These are phyloP conservation scores for Gasterosteus aculeatus DNA, from an alignment of 2,113 vertebrate species.

Conservation along the genomic window DNA sequence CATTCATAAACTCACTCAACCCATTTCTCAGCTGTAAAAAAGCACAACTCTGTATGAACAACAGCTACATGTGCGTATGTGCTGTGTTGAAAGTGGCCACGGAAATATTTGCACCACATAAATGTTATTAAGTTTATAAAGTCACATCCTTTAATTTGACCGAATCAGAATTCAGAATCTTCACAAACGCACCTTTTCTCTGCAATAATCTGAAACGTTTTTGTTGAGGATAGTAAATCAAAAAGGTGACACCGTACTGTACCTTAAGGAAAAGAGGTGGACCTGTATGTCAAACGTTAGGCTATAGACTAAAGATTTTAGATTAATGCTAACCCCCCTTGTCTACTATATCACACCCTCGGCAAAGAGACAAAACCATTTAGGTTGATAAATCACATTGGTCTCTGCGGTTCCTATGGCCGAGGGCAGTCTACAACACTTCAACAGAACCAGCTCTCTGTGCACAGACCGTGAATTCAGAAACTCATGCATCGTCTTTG, in stretches of 20 bases:
- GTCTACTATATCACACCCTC: conserved; percentile 11
- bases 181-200: background rate
- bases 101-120: background rate
- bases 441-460: conserved; percentile 1
- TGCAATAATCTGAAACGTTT: background rate
- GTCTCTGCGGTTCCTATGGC: conserved; percentile 20
- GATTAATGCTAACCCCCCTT: conserved; percentile 5
- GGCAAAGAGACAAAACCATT: conserved; percentile 7
- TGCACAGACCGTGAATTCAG: background rate
- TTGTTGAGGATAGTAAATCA: background rate
- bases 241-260: background rate
- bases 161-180: background rate
- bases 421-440: conserved; percentile 30
- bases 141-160: background rate
- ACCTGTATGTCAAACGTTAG: conserved; percentile 3
- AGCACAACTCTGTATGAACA: background rate
- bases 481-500: background rate
- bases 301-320: background rate
- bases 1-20: background rate
- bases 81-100: background rate
- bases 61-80: background rate
- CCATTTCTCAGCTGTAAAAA: background rate
- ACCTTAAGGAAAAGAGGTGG: background rate
- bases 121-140: background rate
- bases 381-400: conserved; percentile 14